These are phyloP conservation scores for Nyctalus aviator DNA, from an alignment of 2,797 vertebrate species.

Conservation along the genomic window DNA sequence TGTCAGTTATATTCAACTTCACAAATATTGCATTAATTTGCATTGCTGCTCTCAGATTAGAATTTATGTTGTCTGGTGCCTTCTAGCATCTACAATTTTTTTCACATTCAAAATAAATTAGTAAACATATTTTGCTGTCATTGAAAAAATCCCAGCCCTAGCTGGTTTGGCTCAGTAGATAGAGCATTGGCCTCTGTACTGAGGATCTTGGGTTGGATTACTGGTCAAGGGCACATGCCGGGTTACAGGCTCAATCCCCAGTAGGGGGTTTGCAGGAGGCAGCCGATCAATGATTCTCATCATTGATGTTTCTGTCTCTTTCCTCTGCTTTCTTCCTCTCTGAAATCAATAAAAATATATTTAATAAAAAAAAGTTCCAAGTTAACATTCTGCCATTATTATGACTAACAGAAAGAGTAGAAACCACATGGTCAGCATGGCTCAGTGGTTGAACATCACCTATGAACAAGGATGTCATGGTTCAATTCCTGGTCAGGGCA, in stretches of 20 bases:
- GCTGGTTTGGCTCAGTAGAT: too few relatives aligned
- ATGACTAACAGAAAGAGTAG: background rate
- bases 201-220: too few relatives aligned
- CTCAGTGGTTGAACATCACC: background rate
- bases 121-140: constrained; percentile 15
- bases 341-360: too few relatives aligned
- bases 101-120: background rate
- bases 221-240: too few relatives aligned
- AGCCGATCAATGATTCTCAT: too few relatives aligned
- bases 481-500: background rate
- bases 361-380: background rate
- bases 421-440: background rate
- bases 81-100: background rate
- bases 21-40: constrained; percentile 20
- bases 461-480: background rate
- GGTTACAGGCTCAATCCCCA: too few relatives aligned
- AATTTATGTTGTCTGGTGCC: background rate
- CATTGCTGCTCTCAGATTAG: constrained; percentile 11
- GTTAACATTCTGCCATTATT: background rate
- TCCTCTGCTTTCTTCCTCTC: too few relatives aligned
- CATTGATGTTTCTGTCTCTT: too few relatives aligned
- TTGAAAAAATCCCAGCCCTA: background rate
- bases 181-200: too few relatives aligned
- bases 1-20: background rate
- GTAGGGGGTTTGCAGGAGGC: too few relatives aligned